Conservation (phyloP, 2,797 vertebrate species). For the Muscicapa comitata region DNA sequence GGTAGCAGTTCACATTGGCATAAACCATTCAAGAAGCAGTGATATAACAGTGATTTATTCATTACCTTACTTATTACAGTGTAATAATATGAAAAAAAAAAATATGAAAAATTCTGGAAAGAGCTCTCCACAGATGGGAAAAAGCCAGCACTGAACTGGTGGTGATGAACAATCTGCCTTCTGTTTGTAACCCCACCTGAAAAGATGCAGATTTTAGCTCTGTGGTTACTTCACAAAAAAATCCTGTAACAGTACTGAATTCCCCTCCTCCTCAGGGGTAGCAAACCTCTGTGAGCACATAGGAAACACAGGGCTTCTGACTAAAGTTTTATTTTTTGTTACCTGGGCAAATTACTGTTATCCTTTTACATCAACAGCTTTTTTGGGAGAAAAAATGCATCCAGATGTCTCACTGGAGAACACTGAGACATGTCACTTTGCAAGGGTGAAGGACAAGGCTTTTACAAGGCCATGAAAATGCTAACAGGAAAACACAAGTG, state of each 20-base stretch:
- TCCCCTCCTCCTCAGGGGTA: background rate
- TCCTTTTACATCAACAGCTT: background rate
- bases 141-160: conserved; percentile 5
- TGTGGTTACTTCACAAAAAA: background rate
- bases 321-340: background rate
- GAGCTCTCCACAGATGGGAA: background rate
- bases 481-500: background rate
- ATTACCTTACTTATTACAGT: conserved; percentile 23
- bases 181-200: background rate
- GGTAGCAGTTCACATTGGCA: background rate
- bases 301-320: background rate
- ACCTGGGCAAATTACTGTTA: background rate
- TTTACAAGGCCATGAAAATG: background rate
- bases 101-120: background rate
- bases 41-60: background rate
- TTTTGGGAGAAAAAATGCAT: background rate
- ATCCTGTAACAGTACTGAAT: background rate
- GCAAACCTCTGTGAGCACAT: background rate
- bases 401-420: background rate
- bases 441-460: conserved; percentile 4
- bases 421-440: background rate
- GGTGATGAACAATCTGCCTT: conserved; percentile 6
- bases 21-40: background rate
- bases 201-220: conserved; percentile 19
- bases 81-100: too few relatives aligned